phyloP scores from a whole-genome alignment of 1,140 invertebrate species.

The Drosophila melanica region DNA sequence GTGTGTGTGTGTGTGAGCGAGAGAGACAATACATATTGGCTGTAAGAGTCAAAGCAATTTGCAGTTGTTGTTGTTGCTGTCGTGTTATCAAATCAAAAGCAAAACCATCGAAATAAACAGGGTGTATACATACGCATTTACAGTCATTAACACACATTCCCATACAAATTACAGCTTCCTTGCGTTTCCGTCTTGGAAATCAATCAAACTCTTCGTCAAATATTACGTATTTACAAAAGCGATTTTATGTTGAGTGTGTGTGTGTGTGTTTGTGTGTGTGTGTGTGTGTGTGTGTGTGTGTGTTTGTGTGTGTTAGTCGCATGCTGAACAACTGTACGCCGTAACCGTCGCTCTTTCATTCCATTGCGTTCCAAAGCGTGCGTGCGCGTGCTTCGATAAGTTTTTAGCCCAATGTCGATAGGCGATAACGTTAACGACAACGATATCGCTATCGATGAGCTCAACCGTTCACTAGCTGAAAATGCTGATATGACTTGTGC shows the following conservation, averaged over 20 bases:
- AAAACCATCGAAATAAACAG: neutral
- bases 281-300: conserved; percentile 9
- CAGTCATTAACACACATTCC: conserved; percentile 64
- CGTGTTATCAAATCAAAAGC: conserved; percentile 4
- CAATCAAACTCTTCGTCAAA: conserved; percentile 22
- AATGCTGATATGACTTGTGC: conserved; percentile 31
- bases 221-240: conserved; percentile 60
- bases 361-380: conserved; percentile 60
- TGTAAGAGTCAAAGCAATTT: conserved; percentile 41
- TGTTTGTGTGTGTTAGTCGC: conserved; percentile 28
- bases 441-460: conserved; percentile 9
- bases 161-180: conserved; percentile 45
- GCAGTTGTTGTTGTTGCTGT: conserved; percentile 7
- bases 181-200: conserved; percentile 19
- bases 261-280: neutral
- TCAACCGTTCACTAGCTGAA: conserved; percentile 22
- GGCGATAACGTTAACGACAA: conserved; percentile 15
- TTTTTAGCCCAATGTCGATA: conserved; percentile 19
- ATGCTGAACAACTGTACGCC: conserved; percentile 37
- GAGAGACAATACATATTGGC: conserved; percentile 37
- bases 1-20: conserved; percentile 1
- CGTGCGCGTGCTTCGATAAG: conserved; percentile 42
- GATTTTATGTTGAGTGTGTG: too few species aligned
- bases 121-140: conserved; percentile 57
- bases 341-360: conserved; percentile 50